Percentiles rank a stretch among this genome's conserved stretches.
These are phyloP conservation scores for Alouatta palliata DNA, from an alignment of 2,113 vertebrate genomes.

Conservation along the genomic window DNA sequence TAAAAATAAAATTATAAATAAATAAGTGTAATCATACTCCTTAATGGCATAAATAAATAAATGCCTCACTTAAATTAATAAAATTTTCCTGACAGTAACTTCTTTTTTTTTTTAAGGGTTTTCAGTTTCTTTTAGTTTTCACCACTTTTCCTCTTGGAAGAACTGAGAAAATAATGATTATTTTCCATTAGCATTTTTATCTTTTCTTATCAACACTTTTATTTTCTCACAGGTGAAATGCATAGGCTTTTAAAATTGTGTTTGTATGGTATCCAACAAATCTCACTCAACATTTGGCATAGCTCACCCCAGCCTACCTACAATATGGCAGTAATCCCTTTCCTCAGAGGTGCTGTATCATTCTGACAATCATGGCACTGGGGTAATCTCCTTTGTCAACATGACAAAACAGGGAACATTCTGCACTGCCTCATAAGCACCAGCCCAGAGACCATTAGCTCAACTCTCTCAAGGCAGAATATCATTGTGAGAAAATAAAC, in stretches of 20 bases:
- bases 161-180: background rate
- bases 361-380: background rate
- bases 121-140: background rate
- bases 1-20: background rate
- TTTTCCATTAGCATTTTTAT: constrained; percentile 1
- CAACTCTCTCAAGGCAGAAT: background rate
- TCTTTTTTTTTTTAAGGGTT: background rate
- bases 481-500: background rate
- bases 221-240: constrained; percentile 12
- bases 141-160: background rate
- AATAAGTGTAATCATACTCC: too few species aligned
- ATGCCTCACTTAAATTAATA: background rate
- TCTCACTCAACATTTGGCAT: background rate
- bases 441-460: background rate
- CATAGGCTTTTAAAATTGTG: background rate
- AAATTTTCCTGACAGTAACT: background rate
- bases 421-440: background rate
- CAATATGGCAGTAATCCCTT: background rate
- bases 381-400: constrained; percentile 34
- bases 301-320: background rate
- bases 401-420: background rate
- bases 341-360: constrained; percentile 21
- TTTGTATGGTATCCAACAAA: background rate
- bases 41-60: background rate
- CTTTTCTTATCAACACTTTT: constrained; percentile 17